Evolutionary conservation across 2,888 invertebrate genomes (phyloP), one percentile per base, ranked within the genome.

Genomic region (Hartigia nigra): DNA sequence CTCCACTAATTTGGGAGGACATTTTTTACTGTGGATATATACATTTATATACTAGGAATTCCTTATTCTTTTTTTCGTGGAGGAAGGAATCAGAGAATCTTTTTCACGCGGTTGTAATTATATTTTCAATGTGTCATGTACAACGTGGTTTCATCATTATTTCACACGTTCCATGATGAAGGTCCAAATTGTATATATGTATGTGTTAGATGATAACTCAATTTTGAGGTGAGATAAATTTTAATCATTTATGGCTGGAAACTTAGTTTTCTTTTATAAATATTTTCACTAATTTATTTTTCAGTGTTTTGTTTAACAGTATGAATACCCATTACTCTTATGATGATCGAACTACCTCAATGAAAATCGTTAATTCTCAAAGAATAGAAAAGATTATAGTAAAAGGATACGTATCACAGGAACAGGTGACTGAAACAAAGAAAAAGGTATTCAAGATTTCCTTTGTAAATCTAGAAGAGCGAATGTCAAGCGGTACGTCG

Each of bases 391-490:
- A 23, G 4, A 55, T 55, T 9, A 23, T 14, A 23, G 23, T 55
- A 55, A 14, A 23, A 23, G 23, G 23, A 55, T 23, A 4, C 14
- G 14, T 39, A 14, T 39, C 14, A 39, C 14, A 39, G 14, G 35
- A 23, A 5, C 5, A 5, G 23, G 23, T 14, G 23, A 1, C 23
- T 14, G 2, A 23, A 55, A 5, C 23, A 55, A 55, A 55, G 23
- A 9, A 14, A 23, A 55, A 55, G 23, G 23, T 9, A 55, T 55
- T 23, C 1, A 14, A 55, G 23, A 23, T 55, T 55, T 2, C 14
- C 39, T 72, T 35, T 35, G 81, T 74, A 79, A 75, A 70, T 14
- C 32, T n/a, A 79, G 70, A 77, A 69, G 70, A 36, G 31, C n/a
- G 69, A 74, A 77, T 35, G 37, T 79, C 12, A 55, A 32, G 70